phyloP scores from a whole-genome alignment of 2,888 invertebrate species.

The Melinaea menophilus region DNA sequence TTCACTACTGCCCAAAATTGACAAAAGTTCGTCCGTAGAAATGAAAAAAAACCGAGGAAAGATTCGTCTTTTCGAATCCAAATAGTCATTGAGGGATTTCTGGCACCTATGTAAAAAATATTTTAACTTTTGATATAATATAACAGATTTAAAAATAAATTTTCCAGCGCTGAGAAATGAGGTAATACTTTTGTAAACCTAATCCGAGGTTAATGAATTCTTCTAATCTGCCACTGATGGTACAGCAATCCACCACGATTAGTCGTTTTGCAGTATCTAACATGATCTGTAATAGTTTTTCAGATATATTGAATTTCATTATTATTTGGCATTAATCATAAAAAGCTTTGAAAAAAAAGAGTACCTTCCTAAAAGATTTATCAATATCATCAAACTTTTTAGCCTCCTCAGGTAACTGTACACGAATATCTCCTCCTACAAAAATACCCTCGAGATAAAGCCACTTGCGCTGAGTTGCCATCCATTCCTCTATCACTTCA shows the following conservation, averaged over 20 bases:
- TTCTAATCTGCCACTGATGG: slow-evolving; percentile 82
- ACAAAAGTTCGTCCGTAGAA: slow-evolving; percentile 93
- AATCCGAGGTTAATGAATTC: slow-evolving; percentile 85
- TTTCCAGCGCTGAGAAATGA: neutral
- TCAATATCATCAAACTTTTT: slow-evolving; percentile 94
- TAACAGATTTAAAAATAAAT: slow-evolving; percentile 5
- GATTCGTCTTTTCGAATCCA: slow-evolving; percentile 90
- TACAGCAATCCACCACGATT: slow-evolving; percentile 88
- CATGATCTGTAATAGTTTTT: slow-evolving; percentile 83
- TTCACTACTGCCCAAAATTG: slow-evolving; percentile 92
- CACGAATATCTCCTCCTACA: slow-evolving; percentile 91
- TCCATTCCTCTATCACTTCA: slow-evolving; percentile 93
- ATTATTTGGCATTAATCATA: neutral
- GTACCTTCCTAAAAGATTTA: slow-evolving; percentile 84
- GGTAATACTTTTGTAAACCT: slow-evolving; percentile 83
- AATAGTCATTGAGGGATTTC: slow-evolving; percentile 93
- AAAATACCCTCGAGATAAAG: slow-evolving; percentile 95
- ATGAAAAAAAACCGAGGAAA: slow-evolving; percentile 96
- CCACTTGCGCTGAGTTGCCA: slow-evolving; percentile 92
- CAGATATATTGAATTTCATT: neutral
- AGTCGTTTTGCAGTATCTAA: slow-evolving; percentile 87
- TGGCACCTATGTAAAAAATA: slow-evolving; percentile 79
- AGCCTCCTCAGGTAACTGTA: slow-evolving; percentile 92
- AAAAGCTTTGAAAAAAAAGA: neutral
- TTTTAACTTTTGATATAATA: neutral